A percentile compares a stretch with the other conserved stretches of the same genome.
phyloP scores from a whole-genome alignment of 2,797 vertebrate genomes.

The Avahi laniger region DNA sequence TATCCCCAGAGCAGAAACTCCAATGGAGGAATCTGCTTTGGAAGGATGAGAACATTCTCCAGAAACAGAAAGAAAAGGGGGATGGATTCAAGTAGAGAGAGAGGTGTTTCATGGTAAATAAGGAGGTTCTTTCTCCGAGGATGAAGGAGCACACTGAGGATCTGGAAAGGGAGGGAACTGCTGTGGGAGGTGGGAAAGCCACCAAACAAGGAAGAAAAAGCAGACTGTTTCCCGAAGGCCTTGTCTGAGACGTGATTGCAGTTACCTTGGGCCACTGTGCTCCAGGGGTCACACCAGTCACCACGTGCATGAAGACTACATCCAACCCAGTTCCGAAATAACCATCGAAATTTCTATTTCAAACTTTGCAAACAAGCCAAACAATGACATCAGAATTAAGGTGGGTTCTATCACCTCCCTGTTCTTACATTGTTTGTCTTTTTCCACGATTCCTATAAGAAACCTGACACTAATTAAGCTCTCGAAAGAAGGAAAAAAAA shows the following conservation, averaged over 20 bases:
- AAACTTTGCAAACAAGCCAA: background rate
- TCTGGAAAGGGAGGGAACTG: background rate
- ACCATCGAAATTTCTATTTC: background rate
- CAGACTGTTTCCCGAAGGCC: background rate
- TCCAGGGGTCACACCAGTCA: background rate
- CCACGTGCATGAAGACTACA: background rate
- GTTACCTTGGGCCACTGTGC: background rate
- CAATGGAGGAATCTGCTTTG: background rate
- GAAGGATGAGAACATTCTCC: background rate
- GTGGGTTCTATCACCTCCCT: background rate
- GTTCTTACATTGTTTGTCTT: background rate
- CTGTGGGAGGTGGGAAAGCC: background rate
- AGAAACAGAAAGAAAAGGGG: background rate
- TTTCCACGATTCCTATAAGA: background rate
- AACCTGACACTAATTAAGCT: conserved; percentile 25
- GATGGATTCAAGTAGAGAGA: background rate
- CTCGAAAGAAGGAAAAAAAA: background rate
- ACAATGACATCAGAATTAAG: background rate
- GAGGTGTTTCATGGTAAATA: background rate
- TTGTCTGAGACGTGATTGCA: background rate
- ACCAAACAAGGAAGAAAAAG: background rate
- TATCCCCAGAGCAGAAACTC: background rate
- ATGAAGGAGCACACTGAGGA: background rate
- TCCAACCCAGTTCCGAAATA: background rate
- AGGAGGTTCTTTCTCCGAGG: background rate